Percentiles rank a stretch among this genome's conserved stretches.
Conservation (phyloP, 2,113 vertebrate species). For the Calyptommatus sinebrachiatus region DNA sequence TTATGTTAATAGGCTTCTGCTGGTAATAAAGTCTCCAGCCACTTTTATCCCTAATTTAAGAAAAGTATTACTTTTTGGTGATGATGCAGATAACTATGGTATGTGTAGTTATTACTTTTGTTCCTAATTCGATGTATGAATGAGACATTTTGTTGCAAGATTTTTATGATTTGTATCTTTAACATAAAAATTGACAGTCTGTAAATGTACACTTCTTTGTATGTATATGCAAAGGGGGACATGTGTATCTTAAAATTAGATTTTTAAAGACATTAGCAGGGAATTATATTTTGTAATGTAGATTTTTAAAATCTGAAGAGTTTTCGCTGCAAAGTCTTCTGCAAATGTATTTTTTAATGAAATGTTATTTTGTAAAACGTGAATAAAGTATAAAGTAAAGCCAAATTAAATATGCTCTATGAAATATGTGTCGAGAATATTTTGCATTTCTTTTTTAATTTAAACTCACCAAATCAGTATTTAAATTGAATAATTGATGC, state of each 20-base stretch:
- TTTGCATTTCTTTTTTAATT: background rate
- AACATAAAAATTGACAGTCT: background rate
- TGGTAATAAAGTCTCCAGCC: background rate
- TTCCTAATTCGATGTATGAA: no score
- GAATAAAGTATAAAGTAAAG: background rate
- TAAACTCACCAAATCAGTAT: background rate
- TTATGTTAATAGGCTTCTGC: background rate
- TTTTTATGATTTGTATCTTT: background rate
- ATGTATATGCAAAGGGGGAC: background rate
- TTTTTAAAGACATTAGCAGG: background rate
- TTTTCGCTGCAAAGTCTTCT: background rate
- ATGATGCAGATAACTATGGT: background rate
- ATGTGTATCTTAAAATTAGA: background rate
- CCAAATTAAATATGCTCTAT: background rate
- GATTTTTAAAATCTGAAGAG: background rate
- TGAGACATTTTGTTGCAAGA: no score
- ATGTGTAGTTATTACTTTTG: background rate
- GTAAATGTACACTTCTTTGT: background rate
- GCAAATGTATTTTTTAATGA: background rate
- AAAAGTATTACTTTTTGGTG: background rate
- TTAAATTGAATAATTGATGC: background rate
- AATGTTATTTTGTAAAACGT: background rate
- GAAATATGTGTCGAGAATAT: background rate
- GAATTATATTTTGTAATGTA: background rate
- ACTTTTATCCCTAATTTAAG: background rate